phyloP scores from a whole-genome alignment of 2,113 vertebrate species.

The Papio anubis region DNA sequence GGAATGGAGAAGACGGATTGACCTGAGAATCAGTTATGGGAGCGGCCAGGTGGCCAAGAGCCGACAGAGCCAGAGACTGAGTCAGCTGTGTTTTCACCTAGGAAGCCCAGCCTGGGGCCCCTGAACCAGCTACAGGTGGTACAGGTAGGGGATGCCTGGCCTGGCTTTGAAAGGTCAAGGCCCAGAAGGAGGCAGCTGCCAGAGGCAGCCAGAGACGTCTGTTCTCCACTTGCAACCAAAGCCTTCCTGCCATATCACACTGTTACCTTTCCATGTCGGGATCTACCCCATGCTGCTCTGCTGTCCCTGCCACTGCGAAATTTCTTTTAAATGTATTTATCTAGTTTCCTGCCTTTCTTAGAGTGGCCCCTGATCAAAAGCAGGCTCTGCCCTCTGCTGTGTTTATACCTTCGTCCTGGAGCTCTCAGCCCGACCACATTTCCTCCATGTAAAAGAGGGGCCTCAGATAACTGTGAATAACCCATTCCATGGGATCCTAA shows the following conservation, averaged over 20 bases:
- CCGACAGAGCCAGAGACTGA: not conserved
- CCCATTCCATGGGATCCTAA: not conserved
- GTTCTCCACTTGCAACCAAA: not conserved
- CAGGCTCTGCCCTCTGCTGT: not conserved
- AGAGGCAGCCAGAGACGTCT: not conserved
- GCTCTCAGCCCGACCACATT: not conserved
- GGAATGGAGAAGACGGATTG: not conserved
- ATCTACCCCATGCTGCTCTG: not conserved
- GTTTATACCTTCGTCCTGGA: not conserved
- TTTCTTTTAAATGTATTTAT: not conserved
- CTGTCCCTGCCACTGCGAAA: not conserved
- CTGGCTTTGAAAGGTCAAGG: not conserved
- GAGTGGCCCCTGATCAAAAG: not conserved
- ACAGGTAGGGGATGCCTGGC: not conserved
- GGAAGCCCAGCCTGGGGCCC: not conserved
- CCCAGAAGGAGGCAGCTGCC: not conserved
- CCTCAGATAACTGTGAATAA: not conserved
- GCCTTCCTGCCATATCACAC: not conserved
- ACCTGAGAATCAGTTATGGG: not conserved
- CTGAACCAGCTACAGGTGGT: no score
- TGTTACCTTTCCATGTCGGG: not conserved
- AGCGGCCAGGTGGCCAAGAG: not conserved
- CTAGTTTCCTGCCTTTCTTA: not conserved
- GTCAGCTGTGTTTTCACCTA: rapidly evolving
- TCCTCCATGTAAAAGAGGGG: not conserved